Conservation (phyloP, 2,888 invertebrate genomes). For the Agrotis puta region DNA sequence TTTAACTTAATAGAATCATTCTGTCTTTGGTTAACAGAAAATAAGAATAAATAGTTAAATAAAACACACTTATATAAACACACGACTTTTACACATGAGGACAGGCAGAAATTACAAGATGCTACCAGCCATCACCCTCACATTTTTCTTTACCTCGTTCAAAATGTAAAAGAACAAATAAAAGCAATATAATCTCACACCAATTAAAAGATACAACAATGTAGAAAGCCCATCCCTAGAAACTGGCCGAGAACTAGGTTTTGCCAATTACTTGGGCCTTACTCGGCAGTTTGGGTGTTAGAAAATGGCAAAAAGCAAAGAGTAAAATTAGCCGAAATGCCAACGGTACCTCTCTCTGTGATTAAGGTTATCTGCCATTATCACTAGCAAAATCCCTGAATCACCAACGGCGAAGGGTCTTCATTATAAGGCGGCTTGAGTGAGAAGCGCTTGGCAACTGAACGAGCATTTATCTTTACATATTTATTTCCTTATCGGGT, state of each 20-base stretch:
- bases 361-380: constrained; percentile 66
- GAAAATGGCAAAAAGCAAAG: constrained; percentile 58
- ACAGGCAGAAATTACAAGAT: background rate
- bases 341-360: constrained; percentile 41
- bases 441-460: constrained; percentile 9
- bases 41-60: constrained; percentile 4
- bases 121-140: background rate
- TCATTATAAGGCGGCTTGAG: constrained; percentile 54
- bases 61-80: background rate
- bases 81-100: background rate
- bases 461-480: background rate
- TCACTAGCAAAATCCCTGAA: constrained; percentile 67
- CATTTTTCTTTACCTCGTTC: background rate
- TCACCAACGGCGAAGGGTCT: constrained; percentile 64
- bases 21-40: background rate
- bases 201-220: constrained; percentile 23
- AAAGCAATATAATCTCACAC: background rate
- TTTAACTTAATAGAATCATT: no score
- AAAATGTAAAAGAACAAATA: background rate
- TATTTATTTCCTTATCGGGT: no score
- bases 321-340: constrained; percentile 55
- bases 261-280: constrained; percentile 57
- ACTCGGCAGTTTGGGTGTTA: constrained; percentile 47
- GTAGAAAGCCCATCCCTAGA: constrained; percentile 27
- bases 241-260: constrained; percentile 34